A percentile compares a stretch with the other conserved stretches of the same genome.
Evolutionary conservation across 2,113 vertebrate species (phyloP).

Genomic region (Toxotes chatareus): DNA sequence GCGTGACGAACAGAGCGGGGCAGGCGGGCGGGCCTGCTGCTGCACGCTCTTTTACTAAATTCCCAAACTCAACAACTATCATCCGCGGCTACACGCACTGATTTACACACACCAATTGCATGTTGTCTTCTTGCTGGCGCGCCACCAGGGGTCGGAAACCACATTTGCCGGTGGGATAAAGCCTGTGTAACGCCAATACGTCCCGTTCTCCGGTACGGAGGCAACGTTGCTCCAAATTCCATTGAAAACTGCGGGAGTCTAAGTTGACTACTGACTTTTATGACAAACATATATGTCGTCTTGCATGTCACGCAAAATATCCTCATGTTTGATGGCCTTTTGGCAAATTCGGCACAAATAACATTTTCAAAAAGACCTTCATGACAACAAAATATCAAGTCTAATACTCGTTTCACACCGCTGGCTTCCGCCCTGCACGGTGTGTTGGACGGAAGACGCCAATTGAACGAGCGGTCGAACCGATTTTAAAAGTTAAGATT

Average conservation of each 20-base stretch:
- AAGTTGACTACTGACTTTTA: not conserved
- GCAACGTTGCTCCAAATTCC: constrained; percentile 34
- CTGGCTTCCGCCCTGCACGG: constrained; percentile 54
- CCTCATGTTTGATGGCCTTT: not conserved
- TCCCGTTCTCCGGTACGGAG: not conserved
- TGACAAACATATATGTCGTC: not conserved
- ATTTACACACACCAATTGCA: not conserved
- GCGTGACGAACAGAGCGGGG: constrained; percentile 21
- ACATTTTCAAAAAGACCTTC: not conserved
- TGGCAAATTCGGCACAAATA: constrained; percentile 25
- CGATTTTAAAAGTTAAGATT: constrained; percentile 39
- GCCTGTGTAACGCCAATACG: not conserved
- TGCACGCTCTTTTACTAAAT: not conserved
- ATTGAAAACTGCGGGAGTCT: constrained; percentile 4
- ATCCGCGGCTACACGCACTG: constrained; percentile 24
- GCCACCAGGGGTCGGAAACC: constrained; percentile 46
- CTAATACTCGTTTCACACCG: not conserved
- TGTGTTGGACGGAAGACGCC: constrained; percentile 16
- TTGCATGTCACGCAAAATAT: rapidly evolving
- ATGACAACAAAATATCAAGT: constrained; percentile 22
- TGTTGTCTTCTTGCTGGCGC: constrained; percentile 25
- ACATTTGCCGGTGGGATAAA: not conserved
- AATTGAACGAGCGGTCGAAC: not conserved
- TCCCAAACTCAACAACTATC: constrained; percentile 56
- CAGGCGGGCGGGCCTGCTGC: constrained; percentile 34